Base-by-base conservation (phyloP, 2,113 vertebrate genomes). In the Charina bottae region DNA sequence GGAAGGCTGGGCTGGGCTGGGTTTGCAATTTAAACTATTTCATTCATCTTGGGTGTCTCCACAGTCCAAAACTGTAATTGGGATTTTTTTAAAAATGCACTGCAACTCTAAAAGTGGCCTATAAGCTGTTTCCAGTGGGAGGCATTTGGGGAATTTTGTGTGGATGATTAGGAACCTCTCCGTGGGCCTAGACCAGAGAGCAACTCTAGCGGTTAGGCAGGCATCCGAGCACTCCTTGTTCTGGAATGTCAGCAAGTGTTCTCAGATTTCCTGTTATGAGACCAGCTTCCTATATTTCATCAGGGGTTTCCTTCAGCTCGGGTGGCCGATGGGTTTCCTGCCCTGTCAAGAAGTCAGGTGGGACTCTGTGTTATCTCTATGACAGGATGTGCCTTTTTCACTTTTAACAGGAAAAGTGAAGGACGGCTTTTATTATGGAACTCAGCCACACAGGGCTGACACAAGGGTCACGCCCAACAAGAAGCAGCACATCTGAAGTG, bases 201-300 rank as follows among this genome's bases (percentile, higher is more conserved):
- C 33, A 42, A 86, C 26, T 62, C 26, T 23, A 83, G 12, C 49
- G 59, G 59, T 72, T 23, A 56, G 72, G 49, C 12, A 58, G 53
- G 58, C 33, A 23, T 37, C 56, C 78, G 24, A 85, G 84, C 86
- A 91, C 85, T 58, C 90, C 89, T 78, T 83, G 17, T 88, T 89
- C 90, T 88, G 92, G 89, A 85, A 90, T 88, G 92, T 49, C 72
- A 55, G 58, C 68, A 62, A 93, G 33, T 84, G 49, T 91, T 92
- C 86, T 90, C 26, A 3, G 88, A 54, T 90, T 93, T 93, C 92
- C 92, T 90, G 68, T 62, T 88, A 90, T 46, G 42, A 88, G 58
- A 26, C 89, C 24, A 9, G 56, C 86, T 93, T 88, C 92, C 92
- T 93, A 87, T 19, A 8, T 91, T 91, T 93, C 85, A 83, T 84